Base-by-base conservation (phyloP, 2,113 vertebrate genomes). In the Lichenostomus cassidix region DNA sequence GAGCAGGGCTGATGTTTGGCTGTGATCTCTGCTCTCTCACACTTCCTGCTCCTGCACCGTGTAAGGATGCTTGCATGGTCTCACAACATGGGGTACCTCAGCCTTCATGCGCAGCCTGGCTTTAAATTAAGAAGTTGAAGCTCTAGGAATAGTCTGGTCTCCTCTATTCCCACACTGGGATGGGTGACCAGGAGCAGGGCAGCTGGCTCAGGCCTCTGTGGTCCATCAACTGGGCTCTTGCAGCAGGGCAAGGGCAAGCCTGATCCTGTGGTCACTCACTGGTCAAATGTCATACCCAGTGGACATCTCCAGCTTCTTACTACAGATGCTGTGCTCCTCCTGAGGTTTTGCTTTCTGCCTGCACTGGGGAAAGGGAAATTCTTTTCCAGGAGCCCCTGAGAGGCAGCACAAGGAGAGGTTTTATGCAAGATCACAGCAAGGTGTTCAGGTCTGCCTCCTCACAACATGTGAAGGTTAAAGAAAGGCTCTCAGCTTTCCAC, bases 151-250 rank as follows among this genome's bases (percentile, higher is more conserved):
- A 53, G 11, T 20, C 74, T 42, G 79, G 10, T 53, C 56, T 63
- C 78, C 69, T 80, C 41, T 19, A 1, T 29, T 27, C 37, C 50
- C 0, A 0, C 1, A 1, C 13, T 1, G 3, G 46, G 11, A 31
- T 62, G 52, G 74, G 24, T 21, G 10, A 42, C 28, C 35, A 28
- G 62, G 35, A 80, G 5, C 55, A 39, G 35, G 23, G 8, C 22
- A 56, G 65, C 22, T 82, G 35, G 11, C 37, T 71, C 29, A 63
- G 55, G 21, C 7, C 21, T 47, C 62, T 63, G 11, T 3, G 7
- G 24, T 56, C 68, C 42, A 28, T 47, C 73, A 8, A 4, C 15
- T 33, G 41, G 44, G 46, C 21, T 68, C 41, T 47, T 73, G 17
- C 27, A 80, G 24, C 37, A 23, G 12, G 53, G 14, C 24, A 64